A percentile compares a stretch with the other conserved stretches of the same genome.
phyloP scores from a whole-genome alignment of 2,113 vertebrate genomes.

The Syngnathus typhle region DNA sequence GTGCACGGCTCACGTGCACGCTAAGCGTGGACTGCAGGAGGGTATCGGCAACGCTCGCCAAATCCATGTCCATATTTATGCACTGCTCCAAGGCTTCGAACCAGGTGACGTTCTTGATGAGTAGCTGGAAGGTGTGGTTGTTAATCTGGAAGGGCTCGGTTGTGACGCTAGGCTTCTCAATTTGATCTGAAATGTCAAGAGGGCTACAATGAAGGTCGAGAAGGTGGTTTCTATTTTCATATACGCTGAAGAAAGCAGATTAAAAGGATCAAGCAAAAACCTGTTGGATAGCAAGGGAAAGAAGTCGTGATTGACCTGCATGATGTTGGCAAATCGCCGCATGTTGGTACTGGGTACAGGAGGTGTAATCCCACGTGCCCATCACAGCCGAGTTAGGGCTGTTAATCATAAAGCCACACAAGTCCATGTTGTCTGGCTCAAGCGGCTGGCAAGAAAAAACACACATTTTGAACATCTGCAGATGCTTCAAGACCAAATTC shows the following conservation, averaged over 20 bases:
- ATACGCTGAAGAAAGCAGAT: neutral
- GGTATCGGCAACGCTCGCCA: constrained; percentile 81
- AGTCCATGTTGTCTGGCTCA: constrained; percentile 69
- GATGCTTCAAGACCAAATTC: neutral
- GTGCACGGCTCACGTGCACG: constrained; percentile 61
- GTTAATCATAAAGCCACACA: constrained; percentile 80
- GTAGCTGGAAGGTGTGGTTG: constrained; percentile 76
- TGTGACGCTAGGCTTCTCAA: constrained; percentile 37
- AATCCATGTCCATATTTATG: constrained; percentile 66
- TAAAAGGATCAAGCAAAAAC: neutral
- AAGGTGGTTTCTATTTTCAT: neutral
- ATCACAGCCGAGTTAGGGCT: constrained; percentile 73
- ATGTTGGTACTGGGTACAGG: constrained; percentile 73
- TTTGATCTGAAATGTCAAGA: constrained; percentile 46
- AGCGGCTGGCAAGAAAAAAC: constrained; percentile 63
- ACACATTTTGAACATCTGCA: neutral
- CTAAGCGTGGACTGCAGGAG: constrained; percentile 81
- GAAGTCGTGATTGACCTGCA: constrained; percentile 68
- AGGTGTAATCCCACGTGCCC: constrained; percentile 88
- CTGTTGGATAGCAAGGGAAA: too few species aligned
- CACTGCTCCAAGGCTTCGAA: constrained; percentile 74
- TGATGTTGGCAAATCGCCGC: constrained; percentile 80
- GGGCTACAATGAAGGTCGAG: neutral
- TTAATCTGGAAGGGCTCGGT: constrained; percentile 57
- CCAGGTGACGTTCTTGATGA: constrained; percentile 81